Conservation (phyloP, 2,797 vertebrate species). For the Cygnus olor region DNA sequence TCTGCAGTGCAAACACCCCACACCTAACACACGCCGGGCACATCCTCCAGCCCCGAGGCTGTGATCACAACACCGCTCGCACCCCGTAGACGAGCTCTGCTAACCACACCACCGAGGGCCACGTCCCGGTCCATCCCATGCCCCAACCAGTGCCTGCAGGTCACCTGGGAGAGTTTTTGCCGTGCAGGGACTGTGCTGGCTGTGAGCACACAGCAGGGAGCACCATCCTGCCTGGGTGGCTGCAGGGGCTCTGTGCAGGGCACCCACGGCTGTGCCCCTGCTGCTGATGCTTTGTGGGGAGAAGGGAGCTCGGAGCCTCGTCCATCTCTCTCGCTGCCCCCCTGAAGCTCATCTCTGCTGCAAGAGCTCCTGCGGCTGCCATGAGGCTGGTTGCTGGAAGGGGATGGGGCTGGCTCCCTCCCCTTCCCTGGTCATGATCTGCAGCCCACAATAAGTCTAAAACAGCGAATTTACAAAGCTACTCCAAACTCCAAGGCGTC, state of each 20-base stretch:
- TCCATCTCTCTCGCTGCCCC: rapidly evolving
- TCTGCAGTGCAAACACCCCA: neutral
- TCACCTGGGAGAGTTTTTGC: too few species aligned
- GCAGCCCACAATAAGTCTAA: neutral
- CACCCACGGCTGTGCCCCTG: neutral
- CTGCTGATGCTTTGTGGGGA: neutral
- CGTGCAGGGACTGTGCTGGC: too few species aligned
- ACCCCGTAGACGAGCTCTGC: neutral
- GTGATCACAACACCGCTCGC: neutral
- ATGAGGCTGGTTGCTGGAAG: neutral
- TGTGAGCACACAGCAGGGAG: too few species aligned
- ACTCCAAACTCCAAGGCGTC: neutral
- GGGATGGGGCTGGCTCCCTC: neutral
- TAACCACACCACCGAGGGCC: neutral
- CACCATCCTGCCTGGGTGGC: neutral
- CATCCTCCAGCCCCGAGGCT: neutral
- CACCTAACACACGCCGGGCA: rapidly evolving
- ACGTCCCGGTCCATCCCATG: neutral
- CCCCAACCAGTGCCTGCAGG: neutral
- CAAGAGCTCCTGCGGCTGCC: neutral
- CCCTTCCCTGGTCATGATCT: neutral
- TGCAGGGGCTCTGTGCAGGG: neutral
- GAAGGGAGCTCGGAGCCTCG: neutral
- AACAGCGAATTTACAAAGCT: neutral
- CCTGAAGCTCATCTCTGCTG: neutral